Evolutionary conservation across 1,140 invertebrate genomes (phyloP).

Genomic region (Bombus haemorrhoidalis): DNA sequence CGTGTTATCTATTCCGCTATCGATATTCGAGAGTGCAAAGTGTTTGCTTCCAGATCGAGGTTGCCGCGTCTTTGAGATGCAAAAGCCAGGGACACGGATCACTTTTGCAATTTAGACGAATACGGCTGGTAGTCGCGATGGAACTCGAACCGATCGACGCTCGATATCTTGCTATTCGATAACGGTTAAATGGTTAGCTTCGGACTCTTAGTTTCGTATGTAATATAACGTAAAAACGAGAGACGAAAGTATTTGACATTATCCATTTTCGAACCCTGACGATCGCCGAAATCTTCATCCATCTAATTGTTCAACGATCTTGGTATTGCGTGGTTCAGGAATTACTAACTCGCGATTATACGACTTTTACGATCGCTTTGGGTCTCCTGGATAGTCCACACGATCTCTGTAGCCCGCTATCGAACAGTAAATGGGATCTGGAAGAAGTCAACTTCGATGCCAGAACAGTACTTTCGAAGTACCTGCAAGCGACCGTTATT

Average conservation of each 20-base stretch:
- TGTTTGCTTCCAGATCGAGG: slow-evolving; percentile 14
- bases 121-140: slow-evolving; percentile 11
- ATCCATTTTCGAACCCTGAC: background rate
- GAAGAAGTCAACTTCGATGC: background rate
- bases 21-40: slow-evolving; percentile 13
- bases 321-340: background rate
- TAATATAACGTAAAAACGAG: background rate
- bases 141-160: slow-evolving; percentile 9
- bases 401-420: background rate
- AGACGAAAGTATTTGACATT: background rate
- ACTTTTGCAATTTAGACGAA: slow-evolving; percentile 54
- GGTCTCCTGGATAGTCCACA: background rate
- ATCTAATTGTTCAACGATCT: background rate
- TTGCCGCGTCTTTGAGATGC: slow-evolving; percentile 21
- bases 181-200: background rate
- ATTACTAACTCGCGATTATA: slow-evolving; percentile 8
- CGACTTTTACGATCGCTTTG: slow-evolving; percentile 2
- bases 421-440: slow-evolving; percentile 8
- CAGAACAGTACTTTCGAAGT: slow-evolving; percentile 25
- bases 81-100: slow-evolving; percentile 45
- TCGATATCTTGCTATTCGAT: background rate
- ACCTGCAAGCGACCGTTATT: slow-evolving; percentile 49
- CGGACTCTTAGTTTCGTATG: background rate
- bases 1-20: slow-evolving; percentile 33
- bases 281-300: background rate